A percentile compares a stretch with the other conserved stretches of the same genome.
Evolutionary conservation across 2,113 vertebrate genomes (phyloP).

Genomic region (Paralichthys olivaceus): DNA sequence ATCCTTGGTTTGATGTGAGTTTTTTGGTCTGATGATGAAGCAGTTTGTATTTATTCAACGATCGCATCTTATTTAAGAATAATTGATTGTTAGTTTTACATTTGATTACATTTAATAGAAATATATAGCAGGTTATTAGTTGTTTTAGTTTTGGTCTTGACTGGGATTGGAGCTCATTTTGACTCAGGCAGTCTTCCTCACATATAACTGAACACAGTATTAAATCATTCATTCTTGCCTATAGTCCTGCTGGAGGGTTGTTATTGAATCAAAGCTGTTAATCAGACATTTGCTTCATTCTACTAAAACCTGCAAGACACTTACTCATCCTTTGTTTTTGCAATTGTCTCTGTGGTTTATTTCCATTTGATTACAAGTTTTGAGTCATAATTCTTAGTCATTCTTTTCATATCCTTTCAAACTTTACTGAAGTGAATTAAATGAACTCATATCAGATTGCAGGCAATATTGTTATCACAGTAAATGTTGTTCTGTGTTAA

Average conservation of each 20-base stretch:
- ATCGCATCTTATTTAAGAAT: background rate
- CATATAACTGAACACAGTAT: background rate
- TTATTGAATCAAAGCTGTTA: slow-evolving; percentile 16
- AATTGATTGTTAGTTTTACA: background rate
- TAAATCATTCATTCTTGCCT: slow-evolving; percentile 17
- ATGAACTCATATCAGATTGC: background rate
- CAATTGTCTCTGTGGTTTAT: slow-evolving; percentile 9
- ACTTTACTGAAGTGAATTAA: background rate
- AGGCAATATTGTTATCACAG: background rate
- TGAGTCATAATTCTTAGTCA: slow-evolving; percentile 20
- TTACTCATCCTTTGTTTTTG: slow-evolving; percentile 23
- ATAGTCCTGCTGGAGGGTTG: background rate
- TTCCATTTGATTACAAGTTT: slow-evolving; percentile 7
- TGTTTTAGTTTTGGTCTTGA: background rate
- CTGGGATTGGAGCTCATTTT: background rate
- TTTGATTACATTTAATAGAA: background rate
- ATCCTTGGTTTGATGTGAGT: background rate
- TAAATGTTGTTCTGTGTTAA: background rate
- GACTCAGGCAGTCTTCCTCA: background rate
- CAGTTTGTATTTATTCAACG: background rate
- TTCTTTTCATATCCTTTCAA: background rate
- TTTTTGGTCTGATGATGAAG: background rate
- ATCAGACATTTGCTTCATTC: slow-evolving; percentile 29
- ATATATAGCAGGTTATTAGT: background rate
- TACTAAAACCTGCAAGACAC: background rate